Conservation (phyloP, 2,888 invertebrate species). For the Netelia melanura region DNA sequence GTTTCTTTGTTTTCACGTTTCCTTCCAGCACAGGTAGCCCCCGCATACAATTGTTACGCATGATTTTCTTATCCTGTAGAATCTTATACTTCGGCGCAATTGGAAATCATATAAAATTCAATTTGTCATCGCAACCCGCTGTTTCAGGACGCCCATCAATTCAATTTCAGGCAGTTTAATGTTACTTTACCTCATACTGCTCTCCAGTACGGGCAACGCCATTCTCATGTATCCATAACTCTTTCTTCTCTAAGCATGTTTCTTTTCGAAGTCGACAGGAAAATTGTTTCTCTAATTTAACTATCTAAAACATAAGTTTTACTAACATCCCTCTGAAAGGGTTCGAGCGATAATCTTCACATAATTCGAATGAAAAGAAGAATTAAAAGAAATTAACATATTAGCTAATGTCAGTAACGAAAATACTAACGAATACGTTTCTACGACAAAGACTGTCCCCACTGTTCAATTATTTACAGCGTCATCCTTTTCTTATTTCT, state of each 20-base stretch:
- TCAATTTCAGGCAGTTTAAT: conserved; percentile 68
- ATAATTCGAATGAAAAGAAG: conserved; percentile 35
- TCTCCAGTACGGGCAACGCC: conserved; percentile 56
- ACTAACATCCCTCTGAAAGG: conserved; percentile 41
- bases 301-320: conserved; percentile 59
- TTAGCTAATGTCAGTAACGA: conserved; percentile 54
- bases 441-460: conserved; percentile 26
- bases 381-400: conserved; percentile 57
- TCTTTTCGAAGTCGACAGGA: conserved; percentile 29
- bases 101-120: conserved; percentile 59
- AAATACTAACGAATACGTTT: conserved; percentile 55
- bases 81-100: conserved; percentile 51
- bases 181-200: conserved; percentile 68
- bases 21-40: conserved; percentile 50
- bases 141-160: conserved; percentile 46
- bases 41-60: conserved; percentile 50
- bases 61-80: conserved; percentile 47
- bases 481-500: conserved; percentile 40
- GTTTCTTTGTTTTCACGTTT: conserved; percentile 22
- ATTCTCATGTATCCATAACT: conserved; percentile 7
- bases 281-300: conserved; percentile 60
- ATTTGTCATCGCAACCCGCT: conserved; percentile 55
- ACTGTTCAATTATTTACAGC: conserved; percentile 49
- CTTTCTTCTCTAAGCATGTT: conserved; percentile 6
- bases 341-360: neutral